Evolutionary conservation across 2,888 invertebrate genomes (phyloP).

Genomic region (Poecilobothrus nobilitatus): DNA sequence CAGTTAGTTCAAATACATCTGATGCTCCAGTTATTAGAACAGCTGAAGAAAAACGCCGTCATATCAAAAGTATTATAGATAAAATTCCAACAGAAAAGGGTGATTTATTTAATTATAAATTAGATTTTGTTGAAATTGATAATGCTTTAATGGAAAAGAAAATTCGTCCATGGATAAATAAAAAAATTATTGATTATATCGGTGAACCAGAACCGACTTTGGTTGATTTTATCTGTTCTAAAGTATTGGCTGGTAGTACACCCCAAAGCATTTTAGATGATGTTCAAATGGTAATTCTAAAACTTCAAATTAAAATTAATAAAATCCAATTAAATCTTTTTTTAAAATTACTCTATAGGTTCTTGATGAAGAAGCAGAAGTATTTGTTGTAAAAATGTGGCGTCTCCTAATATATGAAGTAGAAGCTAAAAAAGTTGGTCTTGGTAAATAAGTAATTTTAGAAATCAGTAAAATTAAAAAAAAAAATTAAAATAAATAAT

Average conservation of each 20-base stretch:
- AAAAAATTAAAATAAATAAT: neutral
- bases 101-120: conserved; percentile 86
- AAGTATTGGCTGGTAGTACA: conserved; percentile 85
- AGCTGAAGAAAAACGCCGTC: conserved; percentile 90
- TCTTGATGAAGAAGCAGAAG: conserved; percentile 98
- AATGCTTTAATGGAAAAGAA: conserved; percentile 82
- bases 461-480: neutral
- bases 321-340: neutral
- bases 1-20: conserved; percentile 16
- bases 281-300: conserved; percentile 82
- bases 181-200: conserved; percentile 98
- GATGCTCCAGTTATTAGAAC: conserved; percentile 58
- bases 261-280: conserved; percentile 95
- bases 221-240: conserved; percentile 99
- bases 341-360: conserved; percentile 56
- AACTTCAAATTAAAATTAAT: neutral
- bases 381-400: conserved; percentile 99
- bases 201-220: conserved; percentile 97
- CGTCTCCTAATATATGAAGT: conserved; percentile 97
- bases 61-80: conserved; percentile 95
- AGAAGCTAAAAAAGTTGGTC: conserved; percentile 92
- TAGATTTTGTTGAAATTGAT: conserved; percentile 83
- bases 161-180: conserved; percentile 98
- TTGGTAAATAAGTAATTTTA: conserved; percentile 36
- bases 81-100: conserved; percentile 97